Base-by-base conservation (phyloP, 37 sponge, comb jelly and placozoan genomes). In the Aplysina aerophoba region DNA sequence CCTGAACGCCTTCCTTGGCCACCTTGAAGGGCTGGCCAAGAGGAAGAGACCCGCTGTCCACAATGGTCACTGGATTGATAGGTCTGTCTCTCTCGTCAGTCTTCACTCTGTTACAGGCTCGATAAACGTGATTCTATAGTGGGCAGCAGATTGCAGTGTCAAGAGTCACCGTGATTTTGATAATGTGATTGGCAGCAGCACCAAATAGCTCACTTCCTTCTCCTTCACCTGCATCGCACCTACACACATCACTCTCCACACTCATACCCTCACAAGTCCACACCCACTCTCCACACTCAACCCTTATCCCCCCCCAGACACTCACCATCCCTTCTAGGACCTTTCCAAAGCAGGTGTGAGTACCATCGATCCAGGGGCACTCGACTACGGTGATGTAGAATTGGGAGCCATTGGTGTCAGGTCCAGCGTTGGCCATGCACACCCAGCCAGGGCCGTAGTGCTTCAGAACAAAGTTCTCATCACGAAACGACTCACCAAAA, bases 341-440 rank as follows among this genome's bases (percentile, higher is more conserved):
- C 60, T 93, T 93, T 4, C 94, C 94, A 79, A 93, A 93, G 72
- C 90, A 90, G 21, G 91, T 90, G 83, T 93, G 94, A 22, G 90
- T 90, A 4, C 62, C 88, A 40, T 93, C 94, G 8, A 93, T 80
- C 91, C 90, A 93, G 14, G 90, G 91, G 53, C 91, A 90, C 79
- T 90, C 37, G 20, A 90, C 83, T 0, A 88, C 88, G 20, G 94
- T 93, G 84, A 93, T 90, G 82, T 90, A 93, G 81, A 93, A 93
- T 86, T 93, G 94, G 2, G 91, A 90, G n/a, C 94, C 94, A 67
- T 93, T 93, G 20, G 94, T 93, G 88, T 93, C 89, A 0, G 91
- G 91, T 0, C 94, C 94, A 60, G 91, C 91, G 41, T 93, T 93
- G 73, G 94, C 94, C 94, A 93, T 93, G 41, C 91, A 93, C 66